Evolutionary conservation across 2,113 vertebrate genomes (phyloP).

Genomic region (Uria lomvia): DNA sequence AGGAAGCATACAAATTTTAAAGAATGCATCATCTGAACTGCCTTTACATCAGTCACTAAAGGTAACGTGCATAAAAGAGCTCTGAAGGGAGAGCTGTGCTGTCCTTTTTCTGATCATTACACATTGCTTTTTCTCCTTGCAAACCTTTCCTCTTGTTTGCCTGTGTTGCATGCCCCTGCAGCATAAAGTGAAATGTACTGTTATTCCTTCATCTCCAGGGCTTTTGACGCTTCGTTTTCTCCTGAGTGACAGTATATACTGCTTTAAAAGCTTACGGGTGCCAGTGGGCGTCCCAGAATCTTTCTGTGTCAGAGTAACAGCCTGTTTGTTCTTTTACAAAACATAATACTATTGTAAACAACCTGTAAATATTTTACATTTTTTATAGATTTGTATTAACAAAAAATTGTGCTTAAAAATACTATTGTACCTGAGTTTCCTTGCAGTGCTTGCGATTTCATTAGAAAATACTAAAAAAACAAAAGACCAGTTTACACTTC

Average conservation of each 20-base stretch:
- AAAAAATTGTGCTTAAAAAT: not conserved
- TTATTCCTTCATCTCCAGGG: not conserved
- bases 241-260: not conserved
- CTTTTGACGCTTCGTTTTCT: not conserved
- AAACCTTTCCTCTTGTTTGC: not conserved
- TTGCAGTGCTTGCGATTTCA: not conserved
- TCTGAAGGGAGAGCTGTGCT: not conserved
- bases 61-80: conserved; percentile 63
- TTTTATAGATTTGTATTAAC: not conserved
- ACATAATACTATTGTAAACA: not conserved
- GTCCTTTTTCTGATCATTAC: not conserved
- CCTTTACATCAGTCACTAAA: conserved; percentile 77
- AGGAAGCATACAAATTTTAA: conserved; percentile 76
- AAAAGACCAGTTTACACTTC: not conserved
- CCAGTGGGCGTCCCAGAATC: not conserved
- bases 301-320: not conserved
- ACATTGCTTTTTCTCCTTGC: not conserved
- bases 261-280: not conserved
- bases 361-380: not conserved
- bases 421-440: not conserved
- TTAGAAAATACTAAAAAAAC: not conserved
- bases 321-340: not conserved
- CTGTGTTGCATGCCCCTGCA: not conserved
- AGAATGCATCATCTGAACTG: conserved; percentile 62
- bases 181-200: not conserved